A percentile compares a stretch with the other conserved stretches of the same genome.
Conservation (phyloP, 2,888 invertebrate species). For the Lapara coniferarum region DNA sequence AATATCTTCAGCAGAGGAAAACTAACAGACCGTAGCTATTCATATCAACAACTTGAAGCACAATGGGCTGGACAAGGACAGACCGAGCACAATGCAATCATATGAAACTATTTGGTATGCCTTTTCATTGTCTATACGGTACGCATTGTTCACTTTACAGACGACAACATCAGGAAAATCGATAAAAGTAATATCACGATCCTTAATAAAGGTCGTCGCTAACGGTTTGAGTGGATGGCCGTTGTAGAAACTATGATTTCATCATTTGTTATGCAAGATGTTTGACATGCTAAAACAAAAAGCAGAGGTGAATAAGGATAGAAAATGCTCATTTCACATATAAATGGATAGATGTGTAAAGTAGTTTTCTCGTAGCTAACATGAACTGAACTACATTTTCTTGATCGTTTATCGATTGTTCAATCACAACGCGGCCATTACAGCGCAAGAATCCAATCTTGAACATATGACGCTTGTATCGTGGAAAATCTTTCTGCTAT, state of each 20-base stretch:
- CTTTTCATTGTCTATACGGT: slow-evolving; percentile 52
- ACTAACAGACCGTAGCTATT: slow-evolving; percentile 44
- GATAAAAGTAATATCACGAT: slow-evolving; percentile 38
- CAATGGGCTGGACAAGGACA: slow-evolving; percentile 64
- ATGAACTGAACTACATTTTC: neutral
- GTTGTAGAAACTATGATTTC: slow-evolving; percentile 5
- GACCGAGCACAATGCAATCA: slow-evolving; percentile 40
- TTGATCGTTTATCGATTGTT: slow-evolving; percentile 8
- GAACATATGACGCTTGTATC: neutral
- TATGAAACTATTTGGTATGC: slow-evolving; percentile 52
- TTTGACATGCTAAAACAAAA: neutral
- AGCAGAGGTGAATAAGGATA: neutral
- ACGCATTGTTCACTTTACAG: slow-evolving; percentile 45
- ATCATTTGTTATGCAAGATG: slow-evolving; percentile 3
- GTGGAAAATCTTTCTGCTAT: neutral
- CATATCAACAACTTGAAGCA: slow-evolving; percentile 41
- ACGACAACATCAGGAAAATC: slow-evolving; percentile 41
- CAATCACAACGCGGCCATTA: slow-evolving; percentile 18
- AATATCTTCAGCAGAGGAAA: slow-evolving; percentile 42
- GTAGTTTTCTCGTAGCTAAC: neutral
- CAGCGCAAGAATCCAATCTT: slow-evolving; percentile 6
- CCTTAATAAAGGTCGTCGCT: slow-evolving; percentile 26
- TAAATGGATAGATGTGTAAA: neutral
- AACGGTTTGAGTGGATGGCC: slow-evolving; percentile 6
- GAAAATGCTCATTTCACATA: neutral